Evolutionary conservation across 2,797 vertebrate genomes (phyloP).

Genomic region (Anguilla anguilla): DNA sequence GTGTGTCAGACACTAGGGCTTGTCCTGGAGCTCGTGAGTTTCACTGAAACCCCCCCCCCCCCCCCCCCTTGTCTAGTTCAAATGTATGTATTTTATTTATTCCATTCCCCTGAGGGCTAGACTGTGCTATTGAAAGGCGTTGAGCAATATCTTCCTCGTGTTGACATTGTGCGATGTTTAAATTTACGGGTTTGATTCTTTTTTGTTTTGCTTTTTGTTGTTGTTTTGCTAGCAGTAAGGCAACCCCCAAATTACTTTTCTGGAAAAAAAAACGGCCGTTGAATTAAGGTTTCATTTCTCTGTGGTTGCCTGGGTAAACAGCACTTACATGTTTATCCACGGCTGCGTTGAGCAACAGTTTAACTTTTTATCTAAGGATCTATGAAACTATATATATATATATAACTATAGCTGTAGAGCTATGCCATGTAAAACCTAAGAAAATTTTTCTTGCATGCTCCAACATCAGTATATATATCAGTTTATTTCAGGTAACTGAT

Average conservation of each 20-base stretch:
- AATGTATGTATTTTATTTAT: background rate
- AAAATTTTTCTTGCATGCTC: background rate
- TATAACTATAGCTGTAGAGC: background rate
- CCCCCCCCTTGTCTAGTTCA: background rate
- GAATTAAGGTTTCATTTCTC: background rate
- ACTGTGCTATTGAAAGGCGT: background rate
- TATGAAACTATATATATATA: background rate
- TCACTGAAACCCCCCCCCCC: too few species aligned
- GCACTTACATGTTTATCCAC: background rate
- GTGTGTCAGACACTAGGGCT: too few species aligned
- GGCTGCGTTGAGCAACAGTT: background rate
- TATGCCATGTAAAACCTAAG: background rate
- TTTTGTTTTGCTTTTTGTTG: background rate
- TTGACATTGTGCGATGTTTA: background rate
- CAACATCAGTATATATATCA: background rate
- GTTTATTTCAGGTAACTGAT: background rate
- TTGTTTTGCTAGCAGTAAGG: constrained; percentile 7
- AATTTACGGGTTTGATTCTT: background rate
- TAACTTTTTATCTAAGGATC: background rate
- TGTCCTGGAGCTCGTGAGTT: too few species aligned
- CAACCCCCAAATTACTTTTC: background rate
- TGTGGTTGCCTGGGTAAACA: background rate
- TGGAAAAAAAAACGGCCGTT: background rate
- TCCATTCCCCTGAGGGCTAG: background rate
- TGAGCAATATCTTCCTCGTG: background rate